Percentiles rank a stretch among this genome's conserved stretches.
Evolutionary conservation across 2,113 vertebrate genomes (phyloP).

Genomic region (Silurus meridionalis): DNA sequence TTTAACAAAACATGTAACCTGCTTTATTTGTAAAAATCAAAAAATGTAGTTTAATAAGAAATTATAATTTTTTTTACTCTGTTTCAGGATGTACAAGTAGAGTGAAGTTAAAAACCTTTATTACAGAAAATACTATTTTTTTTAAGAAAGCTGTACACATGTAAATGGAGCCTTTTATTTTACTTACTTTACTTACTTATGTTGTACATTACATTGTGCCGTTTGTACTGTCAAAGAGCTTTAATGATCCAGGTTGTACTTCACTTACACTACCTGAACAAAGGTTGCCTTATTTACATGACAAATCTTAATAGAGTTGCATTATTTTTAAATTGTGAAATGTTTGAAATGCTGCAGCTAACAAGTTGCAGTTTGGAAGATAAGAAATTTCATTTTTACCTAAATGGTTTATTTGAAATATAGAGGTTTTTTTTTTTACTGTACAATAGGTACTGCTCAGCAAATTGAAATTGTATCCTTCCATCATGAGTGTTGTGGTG

Average conservation of each 20-base stretch:
- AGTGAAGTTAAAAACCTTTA: not conserved
- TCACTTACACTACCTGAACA: not conserved
- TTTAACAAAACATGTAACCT: not conserved
- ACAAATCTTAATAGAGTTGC: not conserved
- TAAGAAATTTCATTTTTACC: too few species aligned
- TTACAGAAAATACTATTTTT: not conserved
- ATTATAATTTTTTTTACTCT: not conserved
- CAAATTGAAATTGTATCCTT: not conserved
- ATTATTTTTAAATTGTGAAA: not conserved
- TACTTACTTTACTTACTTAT: not conserved
- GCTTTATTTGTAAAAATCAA: not conserved
- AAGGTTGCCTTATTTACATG: not conserved
- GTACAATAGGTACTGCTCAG: not conserved
- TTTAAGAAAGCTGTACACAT: not conserved
- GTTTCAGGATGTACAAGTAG: not conserved
- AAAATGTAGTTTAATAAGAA: not conserved
- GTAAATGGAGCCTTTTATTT: not conserved
- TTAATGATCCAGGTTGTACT: not conserved
- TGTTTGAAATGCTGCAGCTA: not conserved
- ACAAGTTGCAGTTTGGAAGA: not conserved
- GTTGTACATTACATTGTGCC: not conserved
- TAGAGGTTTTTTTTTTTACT: not conserved
- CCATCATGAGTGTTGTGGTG: not conserved
- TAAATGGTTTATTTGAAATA: not conserved
- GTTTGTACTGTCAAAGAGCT: not conserved